Evolutionary conservation across 2,888 invertebrate genomes (phyloP).

Genomic region (Drosophila pegasa): DNA sequence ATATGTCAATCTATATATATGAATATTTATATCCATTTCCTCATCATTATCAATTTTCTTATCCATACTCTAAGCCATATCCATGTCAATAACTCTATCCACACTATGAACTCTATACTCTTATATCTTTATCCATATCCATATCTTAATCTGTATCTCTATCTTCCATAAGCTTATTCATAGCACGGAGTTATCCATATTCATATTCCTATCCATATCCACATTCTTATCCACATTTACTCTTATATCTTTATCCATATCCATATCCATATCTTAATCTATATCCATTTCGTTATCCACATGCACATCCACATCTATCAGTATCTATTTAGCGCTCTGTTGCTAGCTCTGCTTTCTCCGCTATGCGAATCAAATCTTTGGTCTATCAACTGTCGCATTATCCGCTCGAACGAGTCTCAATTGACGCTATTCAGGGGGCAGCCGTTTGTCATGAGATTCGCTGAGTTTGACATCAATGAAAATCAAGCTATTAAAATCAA

Average conservation of each 20-base stretch:
- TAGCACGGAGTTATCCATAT: no score
- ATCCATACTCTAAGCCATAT: background rate
- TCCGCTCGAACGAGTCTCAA: slow-evolving; percentile 31
- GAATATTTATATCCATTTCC: background rate
- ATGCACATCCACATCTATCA: background rate
- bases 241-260: no score
- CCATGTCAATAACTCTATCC: background rate
- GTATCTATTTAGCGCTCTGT: background rate
- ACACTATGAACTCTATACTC: no score
- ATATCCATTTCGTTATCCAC: background rate
- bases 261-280: background rate
- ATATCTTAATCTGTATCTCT: background rate
- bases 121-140: background rate
- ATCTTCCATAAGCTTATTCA: no score
- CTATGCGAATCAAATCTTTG: background rate
- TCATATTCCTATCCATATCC: background rate
- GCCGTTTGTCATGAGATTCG: slow-evolving; percentile 20
- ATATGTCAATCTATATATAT: no score
- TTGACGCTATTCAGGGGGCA: slow-evolving; percentile 23
- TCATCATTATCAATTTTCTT: background rate
- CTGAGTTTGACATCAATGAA: slow-evolving; percentile 41
- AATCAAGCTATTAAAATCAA: slow-evolving; percentile 54
- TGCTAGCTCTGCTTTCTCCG: background rate
- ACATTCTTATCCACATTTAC: background rate
- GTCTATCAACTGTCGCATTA: slow-evolving; percentile 16